A percentile compares a stretch with the other conserved stretches of the same genome.
These are phyloP conservation scores for Felis catus DNA, from an alignment of 2,113 vertebrate species.

Conservation along the genomic window DNA sequence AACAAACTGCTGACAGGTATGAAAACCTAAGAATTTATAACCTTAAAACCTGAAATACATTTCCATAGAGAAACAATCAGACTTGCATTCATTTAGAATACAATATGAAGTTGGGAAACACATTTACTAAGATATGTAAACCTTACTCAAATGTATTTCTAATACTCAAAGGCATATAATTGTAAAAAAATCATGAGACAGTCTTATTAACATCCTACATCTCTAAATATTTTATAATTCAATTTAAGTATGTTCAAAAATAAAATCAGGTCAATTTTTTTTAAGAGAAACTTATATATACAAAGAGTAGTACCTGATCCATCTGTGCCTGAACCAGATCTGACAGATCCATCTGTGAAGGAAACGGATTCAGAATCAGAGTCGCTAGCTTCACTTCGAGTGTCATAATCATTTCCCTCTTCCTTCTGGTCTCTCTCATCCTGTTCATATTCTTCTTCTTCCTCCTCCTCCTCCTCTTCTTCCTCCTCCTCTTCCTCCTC, in stretches of 20 bases:
- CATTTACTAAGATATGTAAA: neutral
- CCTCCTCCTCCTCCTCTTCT: conserved; percentile 84
- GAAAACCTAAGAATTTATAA: conserved; percentile 26
- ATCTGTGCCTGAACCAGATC: conserved; percentile 93
- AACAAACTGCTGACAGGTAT: neutral
- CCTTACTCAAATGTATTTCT: neutral
- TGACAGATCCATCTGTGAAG: conserved; percentile 95
- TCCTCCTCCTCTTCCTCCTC: conserved; percentile 86
- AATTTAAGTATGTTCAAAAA: conserved; percentile 26
- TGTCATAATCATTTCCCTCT: conserved; percentile 95
- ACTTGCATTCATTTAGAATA: conserved; percentile 1
- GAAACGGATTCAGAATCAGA: conserved; percentile 96
- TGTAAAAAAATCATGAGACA: neutral
- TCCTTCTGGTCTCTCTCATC: conserved; percentile 92
- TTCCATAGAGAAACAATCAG: neutral
- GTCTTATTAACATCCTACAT: neutral
- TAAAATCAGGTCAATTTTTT: neutral
- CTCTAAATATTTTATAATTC: neutral
- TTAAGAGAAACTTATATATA: neutral
- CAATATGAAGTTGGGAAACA: neutral
- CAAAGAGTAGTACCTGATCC: conserved; percentile 89
- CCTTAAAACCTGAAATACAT: conserved; percentile 20
- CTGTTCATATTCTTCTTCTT: conserved; percentile 92
- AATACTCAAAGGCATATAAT: neutral
- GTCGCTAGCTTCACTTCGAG: conserved; percentile 96